Base-by-base conservation (phyloP, 2,797 vertebrate genomes). In the Tragelaphus oryx region DNA sequence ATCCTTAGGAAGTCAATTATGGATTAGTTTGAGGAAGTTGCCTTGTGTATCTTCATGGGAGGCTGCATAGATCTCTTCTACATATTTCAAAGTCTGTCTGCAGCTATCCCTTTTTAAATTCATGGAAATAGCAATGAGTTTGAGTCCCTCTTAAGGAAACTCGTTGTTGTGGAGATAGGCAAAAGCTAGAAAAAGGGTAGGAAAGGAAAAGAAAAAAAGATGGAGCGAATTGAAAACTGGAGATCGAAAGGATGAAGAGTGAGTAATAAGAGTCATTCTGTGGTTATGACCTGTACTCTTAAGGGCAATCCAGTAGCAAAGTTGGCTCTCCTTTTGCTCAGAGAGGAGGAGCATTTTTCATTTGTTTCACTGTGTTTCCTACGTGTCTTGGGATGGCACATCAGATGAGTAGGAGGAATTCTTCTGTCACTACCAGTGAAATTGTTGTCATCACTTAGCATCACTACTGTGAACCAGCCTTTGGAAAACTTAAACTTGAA, bases 11-110 rank as follows among this genome's bases (percentile, higher is more conserved):
- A 52, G 81, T 13, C 14, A 65, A 17, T 62, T 90, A 52, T 80
- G 9, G 5, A 6, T 95, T 96, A 94, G 48, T 65, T 95, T 79
- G 84, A 95, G 89, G 81, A 97, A 94, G 24, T 30, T 33, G 8
- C 41, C 78, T 4, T 26, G 3, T 95, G 97, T 94, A 78, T 92
- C 75, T 87, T 33, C 9, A 30, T 57, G 54, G 82, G 22, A 92
- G 62, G 11, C 89, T 54, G 10, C 26, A 8, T 24, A 44, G 37
- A 41, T 91, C 24, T 57, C 89, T 26, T 87, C 18, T 96, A 96
- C 71, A 62, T 91, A 88, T 75, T 85, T 30, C 17, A 71, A 28
- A 8, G 4, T 88, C 16, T 80, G 7, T 62, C 37, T 88, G 68
- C 28, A 93, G 1, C 50, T 60, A 22, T 91, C 28, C 16, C 41